phyloP scores from a whole-genome alignment of 2,797 vertebrate genomes.

The Enteromius paludinosus region DNA sequence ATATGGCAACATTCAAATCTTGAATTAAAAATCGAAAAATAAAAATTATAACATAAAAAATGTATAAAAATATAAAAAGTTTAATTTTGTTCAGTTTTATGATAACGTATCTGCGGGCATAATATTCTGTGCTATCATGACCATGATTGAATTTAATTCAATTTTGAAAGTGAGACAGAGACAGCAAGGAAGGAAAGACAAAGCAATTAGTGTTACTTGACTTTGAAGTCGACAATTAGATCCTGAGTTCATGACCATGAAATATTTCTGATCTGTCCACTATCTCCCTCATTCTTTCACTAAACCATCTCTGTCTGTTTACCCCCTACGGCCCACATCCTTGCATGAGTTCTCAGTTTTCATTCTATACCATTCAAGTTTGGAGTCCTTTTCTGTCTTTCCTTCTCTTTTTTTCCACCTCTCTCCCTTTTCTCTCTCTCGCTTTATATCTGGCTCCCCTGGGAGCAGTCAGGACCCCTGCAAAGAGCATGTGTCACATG shows the following conservation, averaged over 20 bases:
- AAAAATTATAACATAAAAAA: not conserved
- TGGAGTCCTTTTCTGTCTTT: slow-evolving; percentile 34
- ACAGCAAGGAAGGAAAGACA: not conserved
- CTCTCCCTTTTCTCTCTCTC: slow-evolving; percentile 60
- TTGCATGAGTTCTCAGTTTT: slow-evolving; percentile 41
- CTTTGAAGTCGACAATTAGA: slow-evolving; percentile 14
- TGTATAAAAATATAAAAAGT: not conserved
- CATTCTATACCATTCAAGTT: slow-evolving; percentile 46
- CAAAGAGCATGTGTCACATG: slow-evolving; percentile 49
- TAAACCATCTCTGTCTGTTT: slow-evolving; percentile 14
- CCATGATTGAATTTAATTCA: not conserved
- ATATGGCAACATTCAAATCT: not conserved
- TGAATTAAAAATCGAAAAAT: not conserved
- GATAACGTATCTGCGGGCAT: not conserved
- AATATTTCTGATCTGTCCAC: slow-evolving; percentile 53
- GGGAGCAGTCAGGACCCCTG: slow-evolving; percentile 51
- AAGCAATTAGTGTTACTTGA: slow-evolving; percentile 15
- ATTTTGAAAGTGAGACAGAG: not conserved
- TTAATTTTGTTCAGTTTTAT: not conserved
- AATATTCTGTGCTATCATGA: not conserved
- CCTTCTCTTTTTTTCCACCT: slow-evolving; percentile 48
- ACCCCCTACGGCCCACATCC: slow-evolving; percentile 26
- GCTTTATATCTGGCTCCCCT: slow-evolving; percentile 50
- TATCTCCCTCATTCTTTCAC: slow-evolving; percentile 1
- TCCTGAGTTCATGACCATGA: not conserved